Percentiles rank a stretch among this genome's conserved stretches.
Conservation (phyloP, 1,140 invertebrate genomes). For the Microplitis mediator region DNA sequence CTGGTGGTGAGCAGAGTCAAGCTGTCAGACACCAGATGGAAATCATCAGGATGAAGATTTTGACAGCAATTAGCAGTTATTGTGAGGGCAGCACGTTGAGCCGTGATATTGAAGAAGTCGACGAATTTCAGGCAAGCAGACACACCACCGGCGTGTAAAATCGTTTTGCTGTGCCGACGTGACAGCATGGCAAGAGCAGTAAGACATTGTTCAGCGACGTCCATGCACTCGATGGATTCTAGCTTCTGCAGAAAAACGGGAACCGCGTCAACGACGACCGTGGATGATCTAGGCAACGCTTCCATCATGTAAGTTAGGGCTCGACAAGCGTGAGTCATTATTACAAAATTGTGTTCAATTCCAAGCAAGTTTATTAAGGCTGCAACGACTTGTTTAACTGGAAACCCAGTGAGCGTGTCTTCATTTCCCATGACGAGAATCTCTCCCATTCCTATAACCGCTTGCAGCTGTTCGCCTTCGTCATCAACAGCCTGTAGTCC, state of each 20-base stretch:
- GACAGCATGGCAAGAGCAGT: constrained; percentile 97
- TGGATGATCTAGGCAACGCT: constrained; percentile 92
- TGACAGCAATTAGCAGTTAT: constrained; percentile 97
- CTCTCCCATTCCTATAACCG: constrained; percentile 98
- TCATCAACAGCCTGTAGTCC: constrained; percentile 93
- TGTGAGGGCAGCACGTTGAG: constrained; percentile 91
- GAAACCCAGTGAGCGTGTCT: constrained; percentile 96
- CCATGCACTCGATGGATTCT: constrained; percentile 98
- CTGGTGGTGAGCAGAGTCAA: constrained; percentile 84
- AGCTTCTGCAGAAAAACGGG: constrained; percentile 95
- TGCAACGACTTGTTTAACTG: constrained; percentile 96
- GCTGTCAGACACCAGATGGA: constrained; percentile 89
- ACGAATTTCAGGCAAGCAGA: constrained; percentile 93
- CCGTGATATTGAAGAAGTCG: constrained; percentile 97
- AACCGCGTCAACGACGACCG: constrained; percentile 95
- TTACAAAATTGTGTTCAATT: constrained; percentile 98
- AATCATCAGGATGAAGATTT: constrained; percentile 91
- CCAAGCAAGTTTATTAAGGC: constrained; percentile 86
- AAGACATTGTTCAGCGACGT: constrained; percentile 96
- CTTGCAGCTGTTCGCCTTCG: constrained; percentile 95
- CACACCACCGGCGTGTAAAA: constrained; percentile 92
- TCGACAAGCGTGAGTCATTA: constrained; percentile 99
- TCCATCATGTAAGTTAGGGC: constrained; percentile 99
- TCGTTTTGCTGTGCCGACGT: constrained; percentile 93
- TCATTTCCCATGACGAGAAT: constrained; percentile 99